Conservation (phyloP, 2,888 invertebrate species). For the Tortricodes alternella region DNA sequence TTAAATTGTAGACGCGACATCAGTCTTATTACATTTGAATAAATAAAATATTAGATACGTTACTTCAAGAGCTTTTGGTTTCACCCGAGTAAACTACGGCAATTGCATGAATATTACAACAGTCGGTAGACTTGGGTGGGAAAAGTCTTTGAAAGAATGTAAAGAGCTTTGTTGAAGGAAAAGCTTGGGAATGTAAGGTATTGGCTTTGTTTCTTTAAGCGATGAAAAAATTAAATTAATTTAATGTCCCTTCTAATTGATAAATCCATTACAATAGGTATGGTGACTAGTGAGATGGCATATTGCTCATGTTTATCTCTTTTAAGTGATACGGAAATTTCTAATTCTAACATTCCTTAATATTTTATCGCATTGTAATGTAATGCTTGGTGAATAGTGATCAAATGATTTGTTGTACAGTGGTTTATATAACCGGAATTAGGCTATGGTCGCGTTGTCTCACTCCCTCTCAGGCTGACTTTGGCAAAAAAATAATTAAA, state of each 20-base stretch:
- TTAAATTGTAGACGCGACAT: conserved; percentile 13
- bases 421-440: no score
- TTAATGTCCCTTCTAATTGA: no score
- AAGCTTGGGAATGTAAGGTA: background rate
- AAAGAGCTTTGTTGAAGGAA: background rate
- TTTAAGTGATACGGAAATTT: no score
- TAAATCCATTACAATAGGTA: no score
- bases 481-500: background rate
- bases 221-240: background rate
- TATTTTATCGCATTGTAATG: no score
- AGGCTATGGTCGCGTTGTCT: no score
- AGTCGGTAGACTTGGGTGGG: background rate
- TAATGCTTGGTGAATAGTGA: no score
- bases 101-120: conserved; percentile 28
- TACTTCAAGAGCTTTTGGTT: conserved; percentile 9
- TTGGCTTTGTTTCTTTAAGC: background rate
- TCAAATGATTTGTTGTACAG: no score
- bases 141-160: background rate
- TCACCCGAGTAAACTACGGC: conserved; percentile 8
- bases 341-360: no score
- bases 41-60: conserved; percentile 23
- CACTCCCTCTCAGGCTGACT: background rate
- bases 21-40: conserved; percentile 20
- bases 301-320: no score
- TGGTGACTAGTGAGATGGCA: no score